These are phyloP conservation scores for Anoncus sp. DNA, from an alignment of 2,888 invertebrate genomes.

Conservation along the genomic window DNA sequence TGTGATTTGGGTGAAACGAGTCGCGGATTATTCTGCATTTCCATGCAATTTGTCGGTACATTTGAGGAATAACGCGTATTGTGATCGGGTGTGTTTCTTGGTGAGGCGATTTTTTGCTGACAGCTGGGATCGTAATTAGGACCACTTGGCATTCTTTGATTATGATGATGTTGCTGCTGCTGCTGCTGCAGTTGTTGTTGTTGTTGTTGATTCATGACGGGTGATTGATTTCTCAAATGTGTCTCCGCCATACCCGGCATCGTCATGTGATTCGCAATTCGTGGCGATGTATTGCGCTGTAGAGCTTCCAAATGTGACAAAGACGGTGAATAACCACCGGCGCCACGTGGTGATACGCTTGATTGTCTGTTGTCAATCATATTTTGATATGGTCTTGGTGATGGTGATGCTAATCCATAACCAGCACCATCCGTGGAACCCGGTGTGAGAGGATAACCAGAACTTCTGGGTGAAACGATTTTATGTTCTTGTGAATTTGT, in stretches of 20 bases:
- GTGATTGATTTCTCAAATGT: constrained; percentile 69
- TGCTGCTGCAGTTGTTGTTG: no score
- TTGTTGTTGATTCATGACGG: constrained; percentile 64
- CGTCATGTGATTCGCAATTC: constrained; percentile 64
- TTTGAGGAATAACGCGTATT: constrained; percentile 69
- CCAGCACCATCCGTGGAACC: constrained; percentile 67
- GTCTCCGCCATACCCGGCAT: constrained; percentile 58
- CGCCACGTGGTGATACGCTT: constrained; percentile 70
- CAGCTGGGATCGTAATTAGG: constrained; percentile 64
- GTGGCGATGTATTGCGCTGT: constrained; percentile 70
- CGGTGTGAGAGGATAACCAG: constrained; percentile 74
- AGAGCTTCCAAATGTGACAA: constrained; percentile 70
- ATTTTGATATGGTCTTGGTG: constrained; percentile 73
- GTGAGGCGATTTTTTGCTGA: constrained; percentile 69
- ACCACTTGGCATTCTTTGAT: constrained; percentile 62
- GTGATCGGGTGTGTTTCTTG: constrained; percentile 67
- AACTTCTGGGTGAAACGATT: constrained; percentile 75
- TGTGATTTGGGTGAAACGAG: constrained; percentile 67
- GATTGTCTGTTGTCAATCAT: constrained; percentile 73
- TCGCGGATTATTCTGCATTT: constrained; percentile 66
- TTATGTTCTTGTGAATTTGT: constrained; percentile 76
- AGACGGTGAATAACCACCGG: constrained; percentile 67
- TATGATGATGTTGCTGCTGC: no score
- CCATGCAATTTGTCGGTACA: constrained; percentile 69
- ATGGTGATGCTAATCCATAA: constrained; percentile 73